Evolutionary conservation across 2,113 vertebrate genomes (phyloP), one percentile per base, ranked within the genome.

Genomic region (Pheucticus melanocephalus): DNA sequence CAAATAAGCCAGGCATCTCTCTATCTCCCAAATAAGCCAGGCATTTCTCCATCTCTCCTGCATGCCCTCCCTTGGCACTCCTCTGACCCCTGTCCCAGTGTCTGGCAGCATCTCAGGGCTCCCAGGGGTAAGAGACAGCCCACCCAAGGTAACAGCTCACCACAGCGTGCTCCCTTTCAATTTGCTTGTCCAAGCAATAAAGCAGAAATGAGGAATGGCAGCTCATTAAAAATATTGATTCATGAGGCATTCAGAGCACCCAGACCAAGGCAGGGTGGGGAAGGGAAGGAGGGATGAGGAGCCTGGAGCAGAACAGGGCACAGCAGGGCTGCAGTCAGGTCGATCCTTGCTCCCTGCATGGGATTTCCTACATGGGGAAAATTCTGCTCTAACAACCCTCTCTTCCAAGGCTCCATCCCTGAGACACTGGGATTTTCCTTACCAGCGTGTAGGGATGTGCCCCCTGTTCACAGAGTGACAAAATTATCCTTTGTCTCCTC

Each of bases 141-240:
- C 37, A 78, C 91, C 54, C 93, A 56, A 27, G n/a, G 76, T 33
- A 93, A 27, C 47, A 54, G 40, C 9, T 90, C 82, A 72, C 69
- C 93, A 93, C 88, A 95, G 94, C 96, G 83, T 9, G 53, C 73
- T 96, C 70, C 9, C 77, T 97, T 86, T 84, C 93, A 92, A 97
- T 96, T 96, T 97, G 93, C 94, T 97, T 95, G 82, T 35, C 96
- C 86, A 53, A 86, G 97, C 95, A 95, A 95, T 96, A 95, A 93
- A 77, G 80, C 77, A 95, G 85, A 97, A 96, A 96, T 56, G 86
- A 97, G 90, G 72, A 94, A 88, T 76, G 88, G 66, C 91, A 97
- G 92, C 92, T 97, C 96, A 98, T 98, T 97, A 97, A 97, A 97
- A 96, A 70, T 94, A 97, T 95, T 15, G 92, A 97, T 97, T 89